These are phyloP conservation scores for Amblyraja radiata DNA, from an alignment of 2,797 vertebrate genomes.

Conservation along the genomic window DNA sequence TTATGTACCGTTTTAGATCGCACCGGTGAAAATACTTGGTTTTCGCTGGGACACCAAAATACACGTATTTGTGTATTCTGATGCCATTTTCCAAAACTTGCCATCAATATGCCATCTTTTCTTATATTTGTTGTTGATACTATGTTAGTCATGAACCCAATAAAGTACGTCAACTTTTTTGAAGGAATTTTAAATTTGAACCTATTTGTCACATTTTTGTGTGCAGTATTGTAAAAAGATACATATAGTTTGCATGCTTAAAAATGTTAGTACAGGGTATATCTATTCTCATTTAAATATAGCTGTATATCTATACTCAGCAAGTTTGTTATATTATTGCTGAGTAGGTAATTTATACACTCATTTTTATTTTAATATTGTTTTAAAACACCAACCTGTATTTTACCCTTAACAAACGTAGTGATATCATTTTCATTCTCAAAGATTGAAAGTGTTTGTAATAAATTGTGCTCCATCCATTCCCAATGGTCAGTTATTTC, in stretches of 20 bases:
- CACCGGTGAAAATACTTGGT: too few relatives aligned
- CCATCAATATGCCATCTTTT: too few relatives aligned
- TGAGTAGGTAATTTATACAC: neutral
- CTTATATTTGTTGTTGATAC: too few relatives aligned
- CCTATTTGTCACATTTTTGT: too few relatives aligned
- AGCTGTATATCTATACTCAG: neutral
- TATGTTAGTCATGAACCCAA: too few relatives aligned
- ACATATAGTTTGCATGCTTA: neutral
- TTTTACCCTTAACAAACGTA: slow-evolving; percentile 94
- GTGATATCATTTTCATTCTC: slow-evolving; percentile 97
- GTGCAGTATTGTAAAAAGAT: too few relatives aligned
- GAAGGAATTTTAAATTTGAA: too few relatives aligned
- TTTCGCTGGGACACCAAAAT: too few relatives aligned
- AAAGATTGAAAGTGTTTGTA: slow-evolving; percentile 95
- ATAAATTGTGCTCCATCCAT: slow-evolving; percentile 91
- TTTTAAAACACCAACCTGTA: slow-evolving; percentile 71
- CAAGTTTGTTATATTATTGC: neutral
- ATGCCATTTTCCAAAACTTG: too few relatives aligned
- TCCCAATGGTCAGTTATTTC: slow-evolving; percentile 98
- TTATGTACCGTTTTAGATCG: too few relatives aligned
- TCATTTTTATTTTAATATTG: neutral
- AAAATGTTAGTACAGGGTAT: neutral
- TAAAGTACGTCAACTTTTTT: too few relatives aligned
- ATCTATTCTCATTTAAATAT: neutral
- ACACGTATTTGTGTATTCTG: too few relatives aligned